A percentile compares a stretch with the other conserved stretches of the same genome.
Evolutionary conservation across 1,140 invertebrate species (phyloP).

Genomic region (Pachypeltis micranthus): DNA sequence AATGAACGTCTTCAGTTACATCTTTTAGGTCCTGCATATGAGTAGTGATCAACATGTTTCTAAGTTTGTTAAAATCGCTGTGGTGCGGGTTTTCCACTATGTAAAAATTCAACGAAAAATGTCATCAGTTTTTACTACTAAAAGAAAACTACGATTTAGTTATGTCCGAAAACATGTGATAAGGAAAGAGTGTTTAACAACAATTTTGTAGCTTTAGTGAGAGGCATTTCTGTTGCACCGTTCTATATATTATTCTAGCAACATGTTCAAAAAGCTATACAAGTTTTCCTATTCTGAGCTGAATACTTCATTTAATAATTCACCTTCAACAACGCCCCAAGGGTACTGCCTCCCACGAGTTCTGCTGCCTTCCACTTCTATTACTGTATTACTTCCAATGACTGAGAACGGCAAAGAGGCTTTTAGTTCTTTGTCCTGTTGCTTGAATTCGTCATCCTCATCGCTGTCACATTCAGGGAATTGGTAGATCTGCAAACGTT

Average conservation of each 20-base stretch:
- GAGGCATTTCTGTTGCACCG: too few species aligned
- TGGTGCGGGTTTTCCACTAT: conserved; percentile 96
- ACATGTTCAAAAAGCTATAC: too few species aligned
- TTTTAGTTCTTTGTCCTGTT: conserved; percentile 79
- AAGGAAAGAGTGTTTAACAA: too few species aligned
- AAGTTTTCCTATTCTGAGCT: too few species aligned
- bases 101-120: too few species aligned
- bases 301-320: too few species aligned
- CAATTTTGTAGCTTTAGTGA: too few species aligned
- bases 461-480: conserved; percentile 93
- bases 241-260: too few species aligned
- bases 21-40: conserved; percentile 94
- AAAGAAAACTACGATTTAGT: too few species aligned
- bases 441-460: conserved; percentile 86
- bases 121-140: too few species aligned
- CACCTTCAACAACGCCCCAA: conserved; percentile 94
- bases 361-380: conserved; percentile 75
- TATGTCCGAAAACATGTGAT: too few species aligned
- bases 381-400: conserved; percentile 86
- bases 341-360: conserved; percentile 89
- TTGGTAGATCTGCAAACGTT: conserved; percentile 70
- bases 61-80: conserved; percentile 91
- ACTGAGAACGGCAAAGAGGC: conserved; percentile 92
- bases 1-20: conserved; percentile 88
- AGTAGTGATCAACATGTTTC: conserved; percentile 92